Evolutionary conservation across 1,140 invertebrate genomes (phyloP).

Genomic region (Acromyrmex echinatior): DNA sequence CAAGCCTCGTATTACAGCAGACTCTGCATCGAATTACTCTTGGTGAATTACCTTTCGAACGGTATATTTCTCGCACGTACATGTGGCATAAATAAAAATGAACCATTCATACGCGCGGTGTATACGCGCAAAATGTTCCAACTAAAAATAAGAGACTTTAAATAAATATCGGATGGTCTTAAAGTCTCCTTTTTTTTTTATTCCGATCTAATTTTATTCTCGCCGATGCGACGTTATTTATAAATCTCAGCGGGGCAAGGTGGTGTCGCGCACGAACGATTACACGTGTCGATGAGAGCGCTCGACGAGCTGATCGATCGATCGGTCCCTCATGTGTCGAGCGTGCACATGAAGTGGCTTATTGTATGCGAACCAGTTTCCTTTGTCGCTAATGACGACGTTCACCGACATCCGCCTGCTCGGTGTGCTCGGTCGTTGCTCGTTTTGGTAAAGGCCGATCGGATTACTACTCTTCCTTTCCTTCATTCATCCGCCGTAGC

Average conservation of each 20-base stretch:
- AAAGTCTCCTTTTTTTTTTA: constrained; percentile 28
- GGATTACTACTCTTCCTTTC: constrained; percentile 64
- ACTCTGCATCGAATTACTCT: not conserved
- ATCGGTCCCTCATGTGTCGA: constrained; percentile 21
- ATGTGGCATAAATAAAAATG: not conserved
- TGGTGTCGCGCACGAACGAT: constrained; percentile 32
- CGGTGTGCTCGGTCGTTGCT: constrained; percentile 37
- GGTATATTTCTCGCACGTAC: not conserved
- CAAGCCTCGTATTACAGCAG: not conserved
- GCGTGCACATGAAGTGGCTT: constrained; percentile 32
- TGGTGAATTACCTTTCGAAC: not conserved
- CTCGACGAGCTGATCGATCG: constrained; percentile 38
- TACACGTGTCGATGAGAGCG: constrained; percentile 51
- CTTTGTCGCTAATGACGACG: constrained; percentile 63
- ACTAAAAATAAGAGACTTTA: constrained; percentile 55
- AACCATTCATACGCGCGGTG: not conserved
- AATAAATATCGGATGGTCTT: constrained; percentile 44
- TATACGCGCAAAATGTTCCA: not conserved
- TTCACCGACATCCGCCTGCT: constrained; percentile 60
- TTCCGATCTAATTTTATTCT: constrained; percentile 46
- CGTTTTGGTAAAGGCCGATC: constrained; percentile 58
- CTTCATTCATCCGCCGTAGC: constrained; percentile 56
- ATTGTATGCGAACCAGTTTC: constrained; percentile 61
- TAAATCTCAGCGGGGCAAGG: constrained; percentile 40
- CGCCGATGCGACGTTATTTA: constrained; percentile 47